Evolutionary conservation across 2,113 vertebrate genomes (phyloP), one percentile per base, ranked within the genome.

Genomic region (Xyliphius kryptos): DNA sequence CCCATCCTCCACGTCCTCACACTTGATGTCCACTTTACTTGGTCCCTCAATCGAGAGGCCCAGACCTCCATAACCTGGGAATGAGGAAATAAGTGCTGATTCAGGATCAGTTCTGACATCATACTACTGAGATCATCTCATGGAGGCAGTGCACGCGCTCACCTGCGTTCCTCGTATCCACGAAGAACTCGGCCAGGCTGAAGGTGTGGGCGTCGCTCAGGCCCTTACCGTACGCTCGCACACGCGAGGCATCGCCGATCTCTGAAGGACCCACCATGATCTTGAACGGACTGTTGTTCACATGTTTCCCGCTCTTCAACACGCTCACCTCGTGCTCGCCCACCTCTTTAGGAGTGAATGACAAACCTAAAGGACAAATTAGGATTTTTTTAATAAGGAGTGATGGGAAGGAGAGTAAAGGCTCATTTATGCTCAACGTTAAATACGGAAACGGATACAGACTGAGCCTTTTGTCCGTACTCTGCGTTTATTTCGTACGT

Each of bases 1-100:
- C 17, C 95, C 93, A 0, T 98, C 95, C 71, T 95, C 94, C 76
- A 93, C 77, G 22, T 98, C 95, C 55, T 97, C 95, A 9, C 95
- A 98, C 81, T 97, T 97, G 46, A 98, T 98, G 79, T 97, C 95
- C 57, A 98, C 95, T 82, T 98, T 98, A 82, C 95, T 98, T n/a
- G 93, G 94, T 49, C 95, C 95, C 79, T 98, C 95, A 0, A 97
- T 88, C 17, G 93, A 97, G 79, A 98, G 79, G 12, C 93, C 93
- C 3, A 98, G 75, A 47, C 95, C 95, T 0, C 95, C 95, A 0
- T 98, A 98, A 49, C 95, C 95, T 98, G 26, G 26, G n/a, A n/a
- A n/a, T n/a, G n/a, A n/a, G 12, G 61, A 13, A 12, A 15, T 38
- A 37, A 26, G 52, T 13, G 11, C 3, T 8, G 40, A 43, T 43